Percentiles rank a stretch among this genome's conserved stretches.
Evolutionary conservation across 2,797 vertebrate species (phyloP).

Genomic region (Centropyge bicolor): DNA sequence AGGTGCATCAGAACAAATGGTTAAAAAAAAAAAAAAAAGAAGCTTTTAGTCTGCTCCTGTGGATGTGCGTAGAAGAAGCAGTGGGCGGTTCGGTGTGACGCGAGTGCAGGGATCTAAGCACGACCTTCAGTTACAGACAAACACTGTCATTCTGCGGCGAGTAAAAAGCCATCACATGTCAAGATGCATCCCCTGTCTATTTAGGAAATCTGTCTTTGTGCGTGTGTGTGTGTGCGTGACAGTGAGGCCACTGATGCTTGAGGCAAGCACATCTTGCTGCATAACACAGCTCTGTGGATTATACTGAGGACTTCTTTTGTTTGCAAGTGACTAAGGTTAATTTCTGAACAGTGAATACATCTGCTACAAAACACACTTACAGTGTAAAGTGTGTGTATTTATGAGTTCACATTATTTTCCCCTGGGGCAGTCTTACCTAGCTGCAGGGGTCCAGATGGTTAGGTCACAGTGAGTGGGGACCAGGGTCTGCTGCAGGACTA

Average conservation of each 20-base stretch:
- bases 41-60: conserved; percentile 29
- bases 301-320: not conserved
- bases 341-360: conserved; percentile 20
- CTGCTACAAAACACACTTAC: not conserved
- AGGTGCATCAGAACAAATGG: conserved; percentile 29
- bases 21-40: conserved; percentile 3
- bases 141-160: conserved; percentile 54
- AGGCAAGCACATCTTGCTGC: conserved; percentile 29
- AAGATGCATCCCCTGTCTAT: conserved; percentile 48
- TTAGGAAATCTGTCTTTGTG: conserved; percentile 32
- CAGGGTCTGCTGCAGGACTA: not conserved
- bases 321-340: not conserved
- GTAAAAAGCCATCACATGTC: conserved; percentile 62
- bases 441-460: conserved; percentile 6
- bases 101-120: conserved; percentile 26
- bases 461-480: not conserved
- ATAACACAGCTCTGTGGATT: conserved; percentile 8
- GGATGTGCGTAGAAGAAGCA: conserved; percentile 4
- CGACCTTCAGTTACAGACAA: conserved; percentile 66
- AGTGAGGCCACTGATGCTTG: conserved; percentile 15
- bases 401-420: not conserved
- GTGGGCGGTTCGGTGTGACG: conserved; percentile 33
- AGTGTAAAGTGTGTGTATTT: conserved; percentile 4
- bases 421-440: not conserved
- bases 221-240: not conserved